These are phyloP conservation scores for Darevskia nairensis DNA, from an alignment of 2,797 vertebrate genomes.

Conservation along the genomic window DNA sequence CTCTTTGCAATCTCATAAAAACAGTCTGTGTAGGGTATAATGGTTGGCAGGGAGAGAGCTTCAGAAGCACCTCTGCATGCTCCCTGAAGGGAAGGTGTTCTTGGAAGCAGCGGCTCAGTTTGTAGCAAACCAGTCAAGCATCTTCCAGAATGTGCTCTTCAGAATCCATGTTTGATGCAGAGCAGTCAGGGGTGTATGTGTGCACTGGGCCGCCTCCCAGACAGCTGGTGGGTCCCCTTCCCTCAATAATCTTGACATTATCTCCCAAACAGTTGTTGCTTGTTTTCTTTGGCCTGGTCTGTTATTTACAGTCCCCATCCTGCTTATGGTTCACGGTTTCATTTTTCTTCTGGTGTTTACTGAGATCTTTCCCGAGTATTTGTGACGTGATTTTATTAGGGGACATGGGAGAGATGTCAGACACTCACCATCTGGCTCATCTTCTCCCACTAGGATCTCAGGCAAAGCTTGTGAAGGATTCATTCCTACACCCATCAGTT, in stretches of 20 bases:
- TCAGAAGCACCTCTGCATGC: neutral
- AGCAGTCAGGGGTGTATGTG: neutral
- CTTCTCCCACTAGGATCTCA: conserved; percentile 41
- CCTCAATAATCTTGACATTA: conserved; percentile 73
- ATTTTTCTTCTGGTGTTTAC: conserved; percentile 78
- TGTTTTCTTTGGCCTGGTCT: conserved; percentile 74
- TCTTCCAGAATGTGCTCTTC: neutral
- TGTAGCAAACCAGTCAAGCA: conserved; percentile 5
- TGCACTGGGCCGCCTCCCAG: conserved; percentile 59
- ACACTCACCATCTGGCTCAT: conserved; percentile 68
- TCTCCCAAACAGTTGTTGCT: conserved; percentile 76
- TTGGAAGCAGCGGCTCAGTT: neutral
- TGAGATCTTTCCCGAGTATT: conserved; percentile 74
- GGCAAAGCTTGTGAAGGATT: neutral
- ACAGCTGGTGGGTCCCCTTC: conserved; percentile 64
- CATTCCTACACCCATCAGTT: neutral
- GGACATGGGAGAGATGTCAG: conserved; percentile 68
- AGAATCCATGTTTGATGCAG: neutral
- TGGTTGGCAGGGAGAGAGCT: neutral
- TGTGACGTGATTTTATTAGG: conserved; percentile 74
- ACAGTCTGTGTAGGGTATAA: neutral
- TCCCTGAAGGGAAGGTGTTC: neutral
- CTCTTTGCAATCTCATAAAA: neutral
- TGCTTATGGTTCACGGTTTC: conserved; percentile 77
- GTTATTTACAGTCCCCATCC: conserved; percentile 78